Percentiles rank a stretch among this genome's conserved stretches.
Evolutionary conservation across 64 coral and sea anemone species (phyloP).

Genomic region (Catalaphyllia jardinei): DNA sequence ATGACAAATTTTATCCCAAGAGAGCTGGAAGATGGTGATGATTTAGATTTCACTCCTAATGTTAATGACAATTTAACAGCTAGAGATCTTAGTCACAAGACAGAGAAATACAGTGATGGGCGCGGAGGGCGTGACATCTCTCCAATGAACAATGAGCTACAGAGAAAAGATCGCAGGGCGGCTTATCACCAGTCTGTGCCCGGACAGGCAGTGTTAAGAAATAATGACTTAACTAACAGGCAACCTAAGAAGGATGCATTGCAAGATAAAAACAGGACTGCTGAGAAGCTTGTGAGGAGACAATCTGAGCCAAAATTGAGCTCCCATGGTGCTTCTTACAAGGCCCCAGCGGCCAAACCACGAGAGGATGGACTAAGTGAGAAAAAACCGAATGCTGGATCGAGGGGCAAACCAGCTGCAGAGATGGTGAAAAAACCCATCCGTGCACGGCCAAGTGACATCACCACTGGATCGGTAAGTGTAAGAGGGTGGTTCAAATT

Average conservation of each 20-base stretch:
- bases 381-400: background rate
- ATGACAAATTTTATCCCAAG: conserved; percentile 5
- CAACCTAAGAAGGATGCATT: background rate
- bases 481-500: background rate
- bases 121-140: background rate
- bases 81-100: conserved; percentile 1
- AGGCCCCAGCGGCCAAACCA: background rate
- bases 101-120: background rate
- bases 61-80: background rate
- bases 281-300: background rate
- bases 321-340: background rate
- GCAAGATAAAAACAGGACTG: background rate
- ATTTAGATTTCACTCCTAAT: background rate
- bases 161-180: background rate
- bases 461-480: background rate
- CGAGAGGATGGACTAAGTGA: background rate
- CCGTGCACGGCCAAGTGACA: background rate
- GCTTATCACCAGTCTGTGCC: background rate
- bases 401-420: background rate
- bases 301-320: background rate
- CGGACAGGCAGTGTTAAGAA: background rate
- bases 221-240: conserved; percentile 19
- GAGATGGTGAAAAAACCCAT: background rate
- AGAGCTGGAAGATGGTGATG: background rate
- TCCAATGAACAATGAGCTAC: conserved; percentile 1